These are phyloP conservation scores for Corvus cornix DNA, from an alignment of 2,113 vertebrate genomes.

Conservation along the genomic window DNA sequence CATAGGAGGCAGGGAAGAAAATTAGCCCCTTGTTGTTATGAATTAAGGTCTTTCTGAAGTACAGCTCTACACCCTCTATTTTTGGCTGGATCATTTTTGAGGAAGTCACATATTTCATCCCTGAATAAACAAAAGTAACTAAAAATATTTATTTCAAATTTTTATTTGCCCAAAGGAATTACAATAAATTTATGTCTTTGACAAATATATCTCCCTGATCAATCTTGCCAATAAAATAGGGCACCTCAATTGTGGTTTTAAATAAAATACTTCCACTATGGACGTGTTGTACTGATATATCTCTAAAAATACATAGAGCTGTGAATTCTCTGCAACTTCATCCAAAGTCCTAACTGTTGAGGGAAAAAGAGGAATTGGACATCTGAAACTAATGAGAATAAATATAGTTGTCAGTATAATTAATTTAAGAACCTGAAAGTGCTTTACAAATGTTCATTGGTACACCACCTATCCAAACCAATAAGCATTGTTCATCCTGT, in stretches of 20 bases:
- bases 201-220: background rate
- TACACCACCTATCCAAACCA: background rate
- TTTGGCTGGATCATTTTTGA: background rate
- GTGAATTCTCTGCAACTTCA: background rate
- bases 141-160: background rate
- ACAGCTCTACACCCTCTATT: background rate
- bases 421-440: background rate
- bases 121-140: constrained; percentile 13
- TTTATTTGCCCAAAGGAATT: constrained; percentile 23
- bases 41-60: background rate
- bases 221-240: background rate
- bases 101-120: background rate
- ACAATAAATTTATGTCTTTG: background rate
- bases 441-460: background rate
- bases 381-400: background rate
- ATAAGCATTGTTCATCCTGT: background rate
- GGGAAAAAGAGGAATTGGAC: background rate
- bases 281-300: background rate
- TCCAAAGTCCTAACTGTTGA: background rate
- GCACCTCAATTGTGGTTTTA: background rate
- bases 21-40: background rate
- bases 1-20: background rate
- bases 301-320: background rate
- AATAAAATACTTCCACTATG: background rate
- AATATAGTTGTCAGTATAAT: background rate